phyloP scores from a whole-genome alignment of 2,888 invertebrate genomes.

The Hipparchia semele region DNA sequence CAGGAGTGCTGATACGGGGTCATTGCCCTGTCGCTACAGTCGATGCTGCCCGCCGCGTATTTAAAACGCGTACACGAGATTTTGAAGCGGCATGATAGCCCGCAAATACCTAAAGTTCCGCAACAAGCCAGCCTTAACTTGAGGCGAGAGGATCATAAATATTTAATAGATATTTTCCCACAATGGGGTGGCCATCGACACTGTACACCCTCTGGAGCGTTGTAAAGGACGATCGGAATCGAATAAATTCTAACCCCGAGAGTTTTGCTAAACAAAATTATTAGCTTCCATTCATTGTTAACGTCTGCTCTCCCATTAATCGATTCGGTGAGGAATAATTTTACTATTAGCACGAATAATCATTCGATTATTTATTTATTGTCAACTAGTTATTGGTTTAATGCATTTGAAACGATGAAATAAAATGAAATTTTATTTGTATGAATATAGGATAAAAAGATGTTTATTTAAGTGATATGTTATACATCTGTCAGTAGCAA shows the following conservation, averaged over 20 bases:
- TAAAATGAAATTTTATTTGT: neutral
- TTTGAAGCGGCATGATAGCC: too few relatives aligned
- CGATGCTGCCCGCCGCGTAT: too few relatives aligned
- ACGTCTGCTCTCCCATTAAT: conserved; percentile 51
- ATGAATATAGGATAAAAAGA: neutral
- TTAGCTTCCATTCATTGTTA: conserved; percentile 57
- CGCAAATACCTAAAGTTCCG: too few relatives aligned
- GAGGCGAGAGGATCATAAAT: conserved; percentile 63
- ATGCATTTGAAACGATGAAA: neutral
- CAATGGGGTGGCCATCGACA: conserved; percentile 80
- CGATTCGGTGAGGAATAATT: conserved; percentile 43
- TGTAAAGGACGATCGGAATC: conserved; percentile 73
- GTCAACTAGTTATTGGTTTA: conserved; percentile 12
- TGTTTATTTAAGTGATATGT: neutral
- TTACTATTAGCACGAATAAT: conserved; percentile 38
- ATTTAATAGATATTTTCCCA: conserved; percentile 81
- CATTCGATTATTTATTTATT: conserved; percentile 18
- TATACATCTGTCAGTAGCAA: too few relatives aligned
- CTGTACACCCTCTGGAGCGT: conserved; percentile 73
- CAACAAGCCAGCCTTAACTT: too few relatives aligned
- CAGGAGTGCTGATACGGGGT: too few relatives aligned
- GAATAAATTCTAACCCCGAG: conserved; percentile 66
- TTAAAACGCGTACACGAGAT: too few relatives aligned
- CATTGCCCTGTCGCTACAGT: too few relatives aligned
- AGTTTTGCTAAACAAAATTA: conserved; percentile 53